A percentile compares a stretch with the other conserved stretches of the same genome.
Conservation (phyloP, 2,888 invertebrate genomes). For the Tachina fera region DNA sequence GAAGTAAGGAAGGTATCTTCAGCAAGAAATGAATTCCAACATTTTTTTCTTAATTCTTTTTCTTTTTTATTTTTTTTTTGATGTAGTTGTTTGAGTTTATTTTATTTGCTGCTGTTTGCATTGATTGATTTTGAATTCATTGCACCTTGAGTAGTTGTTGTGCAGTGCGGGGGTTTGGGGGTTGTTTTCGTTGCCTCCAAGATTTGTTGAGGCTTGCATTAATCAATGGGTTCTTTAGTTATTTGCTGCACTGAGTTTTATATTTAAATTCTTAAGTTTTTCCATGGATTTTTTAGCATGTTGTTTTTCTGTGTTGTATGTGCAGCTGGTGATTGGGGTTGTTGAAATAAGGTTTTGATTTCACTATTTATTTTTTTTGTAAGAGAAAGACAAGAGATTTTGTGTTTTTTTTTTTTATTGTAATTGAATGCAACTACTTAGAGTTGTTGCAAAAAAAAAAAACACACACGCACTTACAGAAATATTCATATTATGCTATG, state of each 20-base stretch:
- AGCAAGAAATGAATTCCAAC: slow-evolving; percentile 54
- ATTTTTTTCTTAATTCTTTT: not conserved
- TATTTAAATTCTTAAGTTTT: slow-evolving; percentile 70
- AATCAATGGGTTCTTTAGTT: slow-evolving; percentile 70
- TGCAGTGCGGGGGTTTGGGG: slow-evolving; percentile 32
- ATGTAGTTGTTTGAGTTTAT: slow-evolving; percentile 28
- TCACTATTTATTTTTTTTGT: slow-evolving; percentile 66
- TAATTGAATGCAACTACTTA: slow-evolving; percentile 69
- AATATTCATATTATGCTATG: slow-evolving; percentile 50
- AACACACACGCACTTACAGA: slow-evolving; percentile 1
- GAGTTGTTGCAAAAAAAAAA: slow-evolving; percentile 74
- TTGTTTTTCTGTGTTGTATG: not conserved
- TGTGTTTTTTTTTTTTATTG: slow-evolving; percentile 39
- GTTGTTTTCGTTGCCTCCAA: slow-evolving; percentile 61
- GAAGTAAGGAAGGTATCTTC: not conserved
- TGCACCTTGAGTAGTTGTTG: slow-evolving; percentile 69
- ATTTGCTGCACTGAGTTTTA: slow-evolving; percentile 61
- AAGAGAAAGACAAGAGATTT: slow-evolving; percentile 57
- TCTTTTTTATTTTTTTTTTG: too few species aligned
- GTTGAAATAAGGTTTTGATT: slow-evolving; percentile 77
- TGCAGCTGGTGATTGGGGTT: slow-evolving; percentile 72
- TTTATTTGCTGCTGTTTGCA: slow-evolving; percentile 54
- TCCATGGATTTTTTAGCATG: slow-evolving; percentile 15
- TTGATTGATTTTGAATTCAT: slow-evolving; percentile 71
- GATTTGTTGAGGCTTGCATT: slow-evolving; percentile 70